These are phyloP conservation scores for Polia nebulosa DNA, from an alignment of 2,888 invertebrate species.

Conservation along the genomic window DNA sequence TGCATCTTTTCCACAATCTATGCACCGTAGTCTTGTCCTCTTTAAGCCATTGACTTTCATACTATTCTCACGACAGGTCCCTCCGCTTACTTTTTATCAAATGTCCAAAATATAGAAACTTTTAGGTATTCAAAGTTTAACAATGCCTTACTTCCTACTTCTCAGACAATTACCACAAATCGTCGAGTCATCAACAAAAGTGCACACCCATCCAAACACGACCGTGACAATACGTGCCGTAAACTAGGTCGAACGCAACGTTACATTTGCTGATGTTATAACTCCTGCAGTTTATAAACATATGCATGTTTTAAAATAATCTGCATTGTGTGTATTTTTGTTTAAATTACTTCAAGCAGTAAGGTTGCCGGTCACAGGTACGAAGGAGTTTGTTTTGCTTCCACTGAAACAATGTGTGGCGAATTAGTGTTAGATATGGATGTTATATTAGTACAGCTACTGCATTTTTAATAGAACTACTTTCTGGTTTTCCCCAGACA, in stretches of 20 bases:
- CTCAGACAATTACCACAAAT: constrained; percentile 24
- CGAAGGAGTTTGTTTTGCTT: constrained; percentile 16
- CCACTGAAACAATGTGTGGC: constrained; percentile 25
- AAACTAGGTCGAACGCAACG: constrained; percentile 55
- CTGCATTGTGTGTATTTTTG: constrained; percentile 44
- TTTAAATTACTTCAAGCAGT: constrained; percentile 14
- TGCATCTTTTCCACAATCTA: too few relatives aligned
- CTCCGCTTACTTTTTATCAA: background rate
- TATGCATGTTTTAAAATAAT: constrained; percentile 28
- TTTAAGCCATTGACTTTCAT: too few relatives aligned
- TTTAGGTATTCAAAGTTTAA: background rate
- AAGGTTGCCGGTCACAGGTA: background rate
- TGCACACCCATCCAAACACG: constrained; percentile 53
- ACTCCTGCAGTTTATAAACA: constrained; percentile 50
- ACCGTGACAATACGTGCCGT: constrained; percentile 48
- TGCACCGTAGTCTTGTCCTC: too few relatives aligned
- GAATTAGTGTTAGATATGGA: constrained; percentile 27
- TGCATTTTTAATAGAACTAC: constrained; percentile 1
- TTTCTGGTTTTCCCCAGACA: background rate
- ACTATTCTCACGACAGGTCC: background rate
- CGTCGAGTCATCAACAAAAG: constrained; percentile 19
- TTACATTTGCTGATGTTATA: constrained; percentile 43
- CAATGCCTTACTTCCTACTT: constrained; percentile 49
- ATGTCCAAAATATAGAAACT: background rate
- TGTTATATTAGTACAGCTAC: constrained; percentile 6